These are phyloP conservation scores for Euproctis similis DNA, from an alignment of 2,888 invertebrate genomes.

Conservation along the genomic window DNA sequence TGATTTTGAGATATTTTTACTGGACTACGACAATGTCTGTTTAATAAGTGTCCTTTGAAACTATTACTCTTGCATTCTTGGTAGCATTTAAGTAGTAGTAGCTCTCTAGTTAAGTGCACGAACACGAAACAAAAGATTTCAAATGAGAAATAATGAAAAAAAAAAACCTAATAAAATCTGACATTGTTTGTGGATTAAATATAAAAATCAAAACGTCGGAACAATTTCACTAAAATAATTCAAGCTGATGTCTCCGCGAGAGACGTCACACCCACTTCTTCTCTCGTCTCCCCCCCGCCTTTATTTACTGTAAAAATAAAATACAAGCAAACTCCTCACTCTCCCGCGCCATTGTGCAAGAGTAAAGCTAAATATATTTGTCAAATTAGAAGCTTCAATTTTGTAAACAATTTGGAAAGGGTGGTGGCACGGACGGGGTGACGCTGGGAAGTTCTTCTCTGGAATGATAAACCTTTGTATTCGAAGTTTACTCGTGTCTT, in stretches of 20 bases:
- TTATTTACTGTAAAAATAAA: conserved; percentile 10
- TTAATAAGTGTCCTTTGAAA: too few species aligned
- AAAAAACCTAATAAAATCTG: conserved; percentile 1
- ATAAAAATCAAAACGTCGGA: conserved; percentile 3
- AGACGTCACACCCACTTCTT: conserved; percentile 3
- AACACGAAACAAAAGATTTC: too few species aligned
- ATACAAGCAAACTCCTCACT: conserved; percentile 17
- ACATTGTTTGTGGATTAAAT: background rate
- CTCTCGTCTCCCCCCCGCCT: background rate
- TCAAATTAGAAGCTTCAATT: conserved; percentile 30
- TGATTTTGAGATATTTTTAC: too few species aligned
- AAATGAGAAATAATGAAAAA: too few species aligned
- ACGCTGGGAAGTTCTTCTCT: conserved; percentile 9
- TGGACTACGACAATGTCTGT: too few species aligned
- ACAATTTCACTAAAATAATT: conserved; percentile 7
- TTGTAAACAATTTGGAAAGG: conserved; percentile 20
- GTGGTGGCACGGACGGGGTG: conserved; percentile 4
- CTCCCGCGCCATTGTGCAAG: conserved; percentile 9
- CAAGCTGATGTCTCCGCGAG: conserved; percentile 8
- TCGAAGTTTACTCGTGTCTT: background rate
- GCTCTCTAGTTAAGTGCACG: too few species aligned
- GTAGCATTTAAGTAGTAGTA: too few species aligned
- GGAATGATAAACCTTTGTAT: conserved; percentile 15
- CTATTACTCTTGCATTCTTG: too few species aligned
- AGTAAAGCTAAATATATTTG: conserved; percentile 27